Evolutionary conservation across 2,888 invertebrate genomes (phyloP), one percentile per base, ranked within the genome.

Genomic region (Fragum whitleyi): DNA sequence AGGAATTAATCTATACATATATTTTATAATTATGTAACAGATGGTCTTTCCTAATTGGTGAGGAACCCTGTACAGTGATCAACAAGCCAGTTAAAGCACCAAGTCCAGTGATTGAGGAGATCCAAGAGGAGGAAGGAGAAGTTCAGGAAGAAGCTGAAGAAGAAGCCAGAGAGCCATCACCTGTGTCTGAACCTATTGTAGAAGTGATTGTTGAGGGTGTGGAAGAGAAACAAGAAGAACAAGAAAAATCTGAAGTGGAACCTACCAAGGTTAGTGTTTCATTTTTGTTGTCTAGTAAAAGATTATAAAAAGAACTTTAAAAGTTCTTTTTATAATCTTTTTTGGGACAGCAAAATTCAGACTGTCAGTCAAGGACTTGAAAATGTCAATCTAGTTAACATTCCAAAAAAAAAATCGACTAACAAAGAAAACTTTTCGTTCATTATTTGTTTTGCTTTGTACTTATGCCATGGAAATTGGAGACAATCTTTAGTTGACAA

Each of bases 11-110:
- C n/a, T n/a, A n/a, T n/a, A n/a, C n/a, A n/a, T n/a, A n/a, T n/a
- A n/a, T n/a, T n/a, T n/a, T n/a, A n/a, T n/a, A n/a, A n/a, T n/a
- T n/a, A n/a, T n/a, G n/a, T n/a, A n/a, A n/a, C 69, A 92, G 91
- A 73, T 94, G 95, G 92, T 92, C 92, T 9, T 93, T 93, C 87
- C 87, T 93, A 76, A 88, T 93, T 65, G 93, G 92, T 23, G 88
- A 91, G 75, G 89, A 92, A 42, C 91, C 92, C 5, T 87, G 90
- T 39, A 85, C 89, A 16, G 88, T 89, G 26, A 84, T 91, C 29
- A 87, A 83, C 57, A 86, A 86, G 6, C 87, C 87, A 0, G 74
- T 77, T 0, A 83, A 77, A 26, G 79, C 79, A 28, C 67, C 79
- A 7, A 77, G 75, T 21, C 78, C 80, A 2, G 28, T 81, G 19